phyloP scores from a whole-genome alignment of 1,140 invertebrate species.

The Tachypleus tridentatus region DNA sequence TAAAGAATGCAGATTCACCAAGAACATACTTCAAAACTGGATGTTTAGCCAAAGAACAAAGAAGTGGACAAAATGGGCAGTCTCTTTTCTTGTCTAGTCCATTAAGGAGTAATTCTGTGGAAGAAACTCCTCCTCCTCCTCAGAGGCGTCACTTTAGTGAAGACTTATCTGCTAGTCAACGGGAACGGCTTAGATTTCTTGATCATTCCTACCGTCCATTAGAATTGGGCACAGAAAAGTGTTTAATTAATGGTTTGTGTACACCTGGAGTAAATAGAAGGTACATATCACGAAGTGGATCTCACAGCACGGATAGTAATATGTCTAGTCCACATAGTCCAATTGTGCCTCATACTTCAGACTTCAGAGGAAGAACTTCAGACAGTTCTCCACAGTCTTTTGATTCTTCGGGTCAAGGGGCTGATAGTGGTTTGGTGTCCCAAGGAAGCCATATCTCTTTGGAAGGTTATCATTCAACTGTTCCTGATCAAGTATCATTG shows the following conservation, averaged over 20 bases:
- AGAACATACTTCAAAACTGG: too few species aligned
- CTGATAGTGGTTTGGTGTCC: conserved; percentile 3
- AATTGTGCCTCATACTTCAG: conserved; percentile 6
- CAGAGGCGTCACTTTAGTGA: too few species aligned
- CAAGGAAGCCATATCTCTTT: conserved; percentile 18
- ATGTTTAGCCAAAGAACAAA: too few species aligned
- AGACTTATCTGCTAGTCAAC: too few species aligned
- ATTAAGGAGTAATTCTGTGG: too few species aligned
- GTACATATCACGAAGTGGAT: conserved; percentile 14
- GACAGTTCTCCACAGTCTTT: conserved; percentile 18
- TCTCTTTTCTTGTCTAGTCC: too few species aligned
- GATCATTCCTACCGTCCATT: too few species aligned
- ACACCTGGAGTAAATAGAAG: conserved; percentile 10
- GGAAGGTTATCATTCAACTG: conserved; percentile 15
- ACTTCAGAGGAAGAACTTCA: not conserved
- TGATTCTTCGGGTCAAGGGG: conserved; percentile 12
- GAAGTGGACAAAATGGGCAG: too few species aligned
- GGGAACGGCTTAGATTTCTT: too few species aligned
- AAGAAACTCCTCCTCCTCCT: too few species aligned
- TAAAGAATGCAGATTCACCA: too few species aligned
- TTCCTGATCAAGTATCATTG: conserved; percentile 2
- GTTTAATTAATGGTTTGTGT: not conserved
- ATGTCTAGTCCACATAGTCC: conserved; percentile 20
- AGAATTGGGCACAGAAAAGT: too few species aligned
- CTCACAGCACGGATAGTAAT: conserved; percentile 13